Percentiles rank a stretch among this genome's conserved stretches.
Conservation (phyloP, 2,888 invertebrate species). For the Hirtodrosophila histrioides region DNA sequence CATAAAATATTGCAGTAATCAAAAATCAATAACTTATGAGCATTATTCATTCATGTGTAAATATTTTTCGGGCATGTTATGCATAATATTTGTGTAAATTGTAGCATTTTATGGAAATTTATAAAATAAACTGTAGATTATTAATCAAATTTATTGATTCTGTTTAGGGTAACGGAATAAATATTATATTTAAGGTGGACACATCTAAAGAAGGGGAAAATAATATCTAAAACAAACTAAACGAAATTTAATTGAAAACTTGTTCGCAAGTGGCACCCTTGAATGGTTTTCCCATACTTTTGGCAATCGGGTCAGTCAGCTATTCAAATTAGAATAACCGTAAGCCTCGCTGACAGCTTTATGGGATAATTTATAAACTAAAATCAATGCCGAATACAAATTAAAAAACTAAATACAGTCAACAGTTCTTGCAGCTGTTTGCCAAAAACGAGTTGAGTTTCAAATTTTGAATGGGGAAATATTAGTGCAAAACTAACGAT, state of each 20-base stretch:
- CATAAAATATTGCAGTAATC: conserved; percentile 58
- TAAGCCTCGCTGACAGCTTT: conserved; percentile 52
- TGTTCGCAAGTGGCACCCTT: conserved; percentile 16
- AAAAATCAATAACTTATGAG: conserved; percentile 59
- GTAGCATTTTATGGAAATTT: conserved; percentile 23
- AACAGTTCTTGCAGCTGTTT: conserved; percentile 12
- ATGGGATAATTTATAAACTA: conserved; percentile 57
- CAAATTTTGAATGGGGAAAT: too few species aligned
- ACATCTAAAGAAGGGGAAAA: neutral
- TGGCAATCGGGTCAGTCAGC: conserved; percentile 36
- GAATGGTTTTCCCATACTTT: conserved; percentile 45
- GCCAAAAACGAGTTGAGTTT: conserved; percentile 12
- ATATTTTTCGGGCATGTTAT: conserved; percentile 23
- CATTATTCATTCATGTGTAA: conserved; percentile 40
- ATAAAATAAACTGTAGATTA: conserved; percentile 7
- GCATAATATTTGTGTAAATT: conserved; percentile 28
- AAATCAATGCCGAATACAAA: conserved; percentile 24
- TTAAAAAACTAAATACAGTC: conserved; percentile 2
- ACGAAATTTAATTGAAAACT: conserved; percentile 7
- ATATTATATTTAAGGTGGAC: too few species aligned
- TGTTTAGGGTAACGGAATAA: neutral
- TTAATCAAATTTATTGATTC: conserved; percentile 21
- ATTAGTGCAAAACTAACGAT: too few species aligned
- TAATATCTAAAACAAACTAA: neutral
- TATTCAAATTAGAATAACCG: conserved; percentile 54